Percentiles rank a stretch among this genome's conserved stretches.
Evolutionary conservation across 2,888 invertebrate genomes (phyloP).

Genomic region (Nomada ferruginata): DNA sequence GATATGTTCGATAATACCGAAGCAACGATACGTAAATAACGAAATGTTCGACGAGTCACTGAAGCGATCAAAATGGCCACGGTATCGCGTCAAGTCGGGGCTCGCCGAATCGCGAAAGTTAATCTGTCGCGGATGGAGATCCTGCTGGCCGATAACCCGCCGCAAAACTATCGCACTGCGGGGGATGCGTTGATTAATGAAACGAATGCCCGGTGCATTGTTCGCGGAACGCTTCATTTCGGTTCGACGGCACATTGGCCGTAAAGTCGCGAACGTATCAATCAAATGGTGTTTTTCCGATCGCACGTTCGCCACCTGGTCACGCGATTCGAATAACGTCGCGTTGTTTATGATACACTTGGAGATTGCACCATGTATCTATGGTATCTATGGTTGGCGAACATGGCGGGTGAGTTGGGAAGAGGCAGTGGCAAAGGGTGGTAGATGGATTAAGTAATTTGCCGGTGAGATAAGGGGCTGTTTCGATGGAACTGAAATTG

Average conservation of each 20-base stretch:
- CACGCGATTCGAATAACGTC: not conserved
- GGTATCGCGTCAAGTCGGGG: constrained; percentile 9
- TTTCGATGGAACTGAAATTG: no score
- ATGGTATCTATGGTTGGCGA: not conserved
- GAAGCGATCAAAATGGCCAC: constrained; percentile 50
- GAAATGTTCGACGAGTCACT: constrained; percentile 42
- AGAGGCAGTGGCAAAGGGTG: no score
- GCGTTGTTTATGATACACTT: constrained; percentile 21
- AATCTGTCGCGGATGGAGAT: constrained; percentile 40
- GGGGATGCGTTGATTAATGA: constrained; percentile 50
- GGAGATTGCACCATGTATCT: no score
- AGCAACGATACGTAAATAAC: constrained; percentile 53
- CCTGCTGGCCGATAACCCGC: constrained; percentile 37
- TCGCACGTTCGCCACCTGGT: not conserved
- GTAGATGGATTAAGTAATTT: no score
- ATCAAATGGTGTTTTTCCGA: constrained; percentile 35
- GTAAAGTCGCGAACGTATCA: constrained; percentile 43
- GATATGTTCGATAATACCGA: constrained; percentile 48
- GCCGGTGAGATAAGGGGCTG: no score
- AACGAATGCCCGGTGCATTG: constrained; percentile 38
- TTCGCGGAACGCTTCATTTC: constrained; percentile 38
- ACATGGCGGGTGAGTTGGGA: no score
- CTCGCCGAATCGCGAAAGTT: constrained; percentile 51
- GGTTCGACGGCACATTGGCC: not conserved
- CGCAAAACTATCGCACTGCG: constrained; percentile 42